Base-by-base conservation (phyloP, 2,888 invertebrate species). In the Rhimphoctona megacephalus region DNA sequence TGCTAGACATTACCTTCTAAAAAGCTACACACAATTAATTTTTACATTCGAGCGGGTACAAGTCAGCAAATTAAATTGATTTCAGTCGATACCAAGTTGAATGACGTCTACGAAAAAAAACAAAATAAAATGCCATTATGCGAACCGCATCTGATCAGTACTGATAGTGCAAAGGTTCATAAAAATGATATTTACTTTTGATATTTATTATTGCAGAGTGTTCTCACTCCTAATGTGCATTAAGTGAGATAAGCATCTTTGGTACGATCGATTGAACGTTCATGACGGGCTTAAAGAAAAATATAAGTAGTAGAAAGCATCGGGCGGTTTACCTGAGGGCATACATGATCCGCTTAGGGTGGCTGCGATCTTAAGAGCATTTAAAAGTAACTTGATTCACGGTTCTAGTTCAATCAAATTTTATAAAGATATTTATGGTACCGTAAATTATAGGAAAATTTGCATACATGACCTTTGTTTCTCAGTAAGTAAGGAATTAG, bases 321-420 rank as follows among this genome's bases (percentile, higher is more conserved):
- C 22, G 49, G 33, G 25, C n/a, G n/a, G 61, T 39, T 43, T 77
- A 78, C 78, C 87, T 79, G 79, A 70, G 61, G 43, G 76, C 49
- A 36, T 86, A 88, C 88, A 90, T 90, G 88, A 92, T 91, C 90
- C 90, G 89, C 91, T 91, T 90, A 91, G 46, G 30, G 81, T 54
- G 52, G 64, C 64, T 85, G 81, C 87, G 86, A 83, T 91, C 89
- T 87, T 91, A 91, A 92, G 91, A 91, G 90, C 88, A 90, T 92
- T 92, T 89, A 87, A 90, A 90, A 91, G 89, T 91, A 89, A 81
- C 78, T 83, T 33, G 64, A 14, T 43, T 73, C 57, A 49, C 67
- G 4, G 33, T 57, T 22, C 69, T 85, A 30, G 61, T 39, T 61
- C 61, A 61, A 49, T 46, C 70, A 36, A 25, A 64, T 49, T 30